Base-by-base conservation (phyloP, 2,113 vertebrate genomes). In the Nothocercus nigrocapillus region DNA sequence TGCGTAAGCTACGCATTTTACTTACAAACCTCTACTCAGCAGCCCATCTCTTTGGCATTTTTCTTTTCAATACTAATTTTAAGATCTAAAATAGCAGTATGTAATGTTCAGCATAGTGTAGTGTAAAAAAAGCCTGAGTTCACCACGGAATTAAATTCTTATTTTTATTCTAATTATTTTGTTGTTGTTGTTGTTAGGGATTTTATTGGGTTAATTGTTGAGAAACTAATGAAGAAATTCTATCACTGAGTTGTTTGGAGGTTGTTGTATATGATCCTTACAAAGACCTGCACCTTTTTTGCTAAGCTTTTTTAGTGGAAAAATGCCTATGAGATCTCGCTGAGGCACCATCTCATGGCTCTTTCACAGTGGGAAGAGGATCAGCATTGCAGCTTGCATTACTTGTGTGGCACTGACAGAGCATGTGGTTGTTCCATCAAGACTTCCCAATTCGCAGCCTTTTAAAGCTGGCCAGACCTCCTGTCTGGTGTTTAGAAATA, bases 41-140 rank as follows among this genome's bases (percentile, higher is more conserved):
- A 95, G 47, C 56, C 73, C 72, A 87, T 95, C 40, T 93, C 81
- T 76, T 59, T 63, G 24, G 69, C 70, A 77, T 72, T 95, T 94
- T 94, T 89, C 53, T 93, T 83, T 95, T 74, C 13, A 88, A 74
- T 47, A 67, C 76, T 95, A 74, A 85, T 94, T 96, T 93, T 91
- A 90, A 69, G 82, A 90, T 93, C 56, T 61, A 67, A 78, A 85
- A 51, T 61, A 86, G 72, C 87, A 88, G 64, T 58, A 89, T 42
- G 24, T 72, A 90, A 70, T 47, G 42, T 88, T 85, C 78, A 76
- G 79, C 58, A 93, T n/a, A 94, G 68, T 36, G 56, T 42, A 72
- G n/a, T 1, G 0, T 70, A 61, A 90, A 93, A 93, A 81, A 67
- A 13, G 7, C 13, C 11, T 72, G 69, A 90, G 10, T 16, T 62